Evolutionary conservation across 2,888 invertebrate genomes (phyloP).

Genomic region (Eupithecia insigniata): DNA sequence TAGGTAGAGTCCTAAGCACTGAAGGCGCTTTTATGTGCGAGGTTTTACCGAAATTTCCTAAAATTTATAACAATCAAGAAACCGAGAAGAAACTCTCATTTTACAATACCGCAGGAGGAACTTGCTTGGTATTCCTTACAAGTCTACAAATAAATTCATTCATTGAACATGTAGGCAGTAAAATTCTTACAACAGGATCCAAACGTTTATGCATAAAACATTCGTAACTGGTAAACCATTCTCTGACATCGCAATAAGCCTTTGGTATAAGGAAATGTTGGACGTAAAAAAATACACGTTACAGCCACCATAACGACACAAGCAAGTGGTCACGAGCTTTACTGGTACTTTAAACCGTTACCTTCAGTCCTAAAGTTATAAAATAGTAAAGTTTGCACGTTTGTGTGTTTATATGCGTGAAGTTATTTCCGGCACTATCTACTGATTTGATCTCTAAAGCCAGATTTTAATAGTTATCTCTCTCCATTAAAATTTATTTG

Average conservation of each 20-base stretch:
- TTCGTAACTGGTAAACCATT: slow-evolving; percentile 29
- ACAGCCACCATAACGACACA: neutral
- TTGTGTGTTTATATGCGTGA: no score
- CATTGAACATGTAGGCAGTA: slow-evolving; percentile 24
- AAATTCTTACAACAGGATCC: slow-evolving; percentile 27
- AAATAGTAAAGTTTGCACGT: neutral
- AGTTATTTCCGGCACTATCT: no score
- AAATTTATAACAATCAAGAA: neutral
- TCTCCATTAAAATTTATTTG: no score
- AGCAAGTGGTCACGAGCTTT: slow-evolving; percentile 1
- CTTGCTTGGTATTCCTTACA: neutral
- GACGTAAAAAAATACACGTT: slow-evolving; percentile 8
- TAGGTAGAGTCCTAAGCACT: neutral
- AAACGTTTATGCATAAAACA: slow-evolving; percentile 34
- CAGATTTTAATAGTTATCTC: no score
- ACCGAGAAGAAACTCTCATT: neutral
- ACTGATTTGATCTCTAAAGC: no score
- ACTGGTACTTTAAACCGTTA: neutral
- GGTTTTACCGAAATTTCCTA: neutral
- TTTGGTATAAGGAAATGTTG: slow-evolving; percentile 17
- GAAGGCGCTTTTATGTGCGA: neutral
- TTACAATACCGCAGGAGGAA: neutral
- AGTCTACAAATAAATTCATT: slow-evolving; percentile 26
- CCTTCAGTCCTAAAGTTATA: neutral
- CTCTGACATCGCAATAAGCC: slow-evolving; percentile 30